These are phyloP conservation scores for Anthoscopus minutus DNA, from an alignment of 2,113 vertebrate genomes.

Conservation along the genomic window DNA sequence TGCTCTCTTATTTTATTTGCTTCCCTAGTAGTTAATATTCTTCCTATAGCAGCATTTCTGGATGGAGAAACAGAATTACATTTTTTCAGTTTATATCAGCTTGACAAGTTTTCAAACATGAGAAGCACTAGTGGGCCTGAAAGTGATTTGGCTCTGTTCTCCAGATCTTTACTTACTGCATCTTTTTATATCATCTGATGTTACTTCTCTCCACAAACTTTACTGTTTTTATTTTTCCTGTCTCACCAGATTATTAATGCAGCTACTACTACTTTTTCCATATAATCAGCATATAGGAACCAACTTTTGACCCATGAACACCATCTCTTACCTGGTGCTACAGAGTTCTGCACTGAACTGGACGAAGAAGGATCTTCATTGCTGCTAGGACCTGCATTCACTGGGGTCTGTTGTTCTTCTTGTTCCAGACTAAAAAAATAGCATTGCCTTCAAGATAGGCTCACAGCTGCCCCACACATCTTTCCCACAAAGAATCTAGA, in stretches of 20 bases:
- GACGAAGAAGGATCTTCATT: constrained; percentile 43
- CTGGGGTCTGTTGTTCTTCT: background rate
- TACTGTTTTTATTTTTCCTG: background rate
- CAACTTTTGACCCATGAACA: background rate
- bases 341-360: constrained; percentile 21
- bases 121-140: background rate
- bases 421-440: constrained; percentile 6
- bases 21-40: background rate
- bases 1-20: background rate
- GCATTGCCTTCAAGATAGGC: background rate
- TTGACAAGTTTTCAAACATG: background rate
- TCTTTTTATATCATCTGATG: background rate
- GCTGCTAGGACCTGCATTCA: constrained; percentile 2
- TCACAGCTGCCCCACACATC: background rate
- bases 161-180: background rate
- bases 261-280: background rate
- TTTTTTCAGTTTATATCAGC: background rate
- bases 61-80: background rate
- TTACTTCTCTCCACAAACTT: background rate
- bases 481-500: background rate
- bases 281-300: background rate
- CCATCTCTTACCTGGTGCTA: constrained; percentile 76
- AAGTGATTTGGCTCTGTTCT: background rate
- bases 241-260: background rate
- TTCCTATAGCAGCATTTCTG: background rate